Base-by-base conservation (phyloP, 2,797 vertebrate species). In the Spondyliosoma cantharus region DNA sequence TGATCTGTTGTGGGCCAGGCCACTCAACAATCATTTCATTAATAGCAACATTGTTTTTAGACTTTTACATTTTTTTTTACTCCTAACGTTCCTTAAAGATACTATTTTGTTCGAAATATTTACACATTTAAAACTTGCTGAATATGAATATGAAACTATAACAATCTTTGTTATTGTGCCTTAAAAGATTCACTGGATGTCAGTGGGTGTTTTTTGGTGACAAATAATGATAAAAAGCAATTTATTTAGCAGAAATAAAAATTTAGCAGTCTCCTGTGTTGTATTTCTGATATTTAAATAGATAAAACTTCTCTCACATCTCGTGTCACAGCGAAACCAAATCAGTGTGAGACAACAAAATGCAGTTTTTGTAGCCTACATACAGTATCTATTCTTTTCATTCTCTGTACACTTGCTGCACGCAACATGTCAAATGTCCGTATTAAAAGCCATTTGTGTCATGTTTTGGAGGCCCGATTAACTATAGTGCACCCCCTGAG, bases 1-100 rank as follows among this genome's bases (percentile, higher is more conserved):
- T 64, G 84, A 87, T 84, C 65, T 58, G 63, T 62, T 82, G 24
- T 58, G 58, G 59, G 74, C 52, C 59, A 4, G 15, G 45, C n/a
- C 79, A 83, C 58, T 84, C 76, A 83, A 76, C 66, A 66, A 19
- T n/a, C 37, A 81, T 81, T 72, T 79, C 49, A 82, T 74, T 58
- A 78, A 78, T 53, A 75, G 54, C 24, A 74, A 52, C 19, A 76
- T 68, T 68, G 75, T 46, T 87, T 76, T 81, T 58, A 43, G 64
- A 50, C 68, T 78, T 83, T 83, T 76, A 69, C 50, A 24, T 67
- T 7, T 2, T 54, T n/a, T n/a, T 25, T 14, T 4, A 13, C n/a
- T 54, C 3, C 45, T 48, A 24, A 53, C 32, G 61, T 52, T 54
- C 5, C 19, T 17, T 32, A 54, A 48, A 22, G 16, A 6, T 57